Base-by-base conservation (phyloP, 2,797 vertebrate genomes). In the Sylvilagus floridanus region DNA sequence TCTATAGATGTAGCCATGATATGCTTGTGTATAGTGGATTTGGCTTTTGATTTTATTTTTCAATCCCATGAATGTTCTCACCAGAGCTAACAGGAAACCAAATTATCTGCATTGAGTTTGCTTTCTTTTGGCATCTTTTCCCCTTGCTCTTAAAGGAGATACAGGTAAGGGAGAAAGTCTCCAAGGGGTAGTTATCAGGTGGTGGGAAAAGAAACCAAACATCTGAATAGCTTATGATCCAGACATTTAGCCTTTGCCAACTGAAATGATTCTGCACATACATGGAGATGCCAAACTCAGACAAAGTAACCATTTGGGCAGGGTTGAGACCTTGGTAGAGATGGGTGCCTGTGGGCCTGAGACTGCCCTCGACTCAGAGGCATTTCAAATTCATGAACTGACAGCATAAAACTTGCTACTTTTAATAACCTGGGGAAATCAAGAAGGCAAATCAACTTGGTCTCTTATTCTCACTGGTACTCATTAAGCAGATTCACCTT, bases 11-110 rank as follows among this genome's bases (percentile, higher is more conserved):
- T 4, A 94, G 6, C 22, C n/a, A 22, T 30, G 69, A n/a, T 77
- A 82, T 94, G 63, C 68, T 66, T 92, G 24, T 5, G 68, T 30
- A 26, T 86, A n/a, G 37, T 91, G 19, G 91, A 69, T 68, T 89
- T 73, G 37, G 84, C 28, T 83, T 5, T 72, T 71, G 69, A 77
- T 30, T 94, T 92, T 76, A 65, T 89, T 75, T 94, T 94, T 93
- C 60, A 79, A 24, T 95, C 9, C 57, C n/a, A 3, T 87, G 22
- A 84, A n/a, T 84, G n/a, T 91, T 93, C 71, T 96, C 90, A 26
- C 28, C 77, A 72, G 42, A 62, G 10, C 21, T 42, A 87, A 60
- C 28, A 90, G 32, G 21, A 22, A 68, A 7, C 66, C 47, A 75
- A n/a, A 54, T 79, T 60, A 68, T n/a, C 24, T 47, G 57, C 54